Conservation (phyloP, 2,797 vertebrate species). For the Sebastes taczanowskii region DNA sequence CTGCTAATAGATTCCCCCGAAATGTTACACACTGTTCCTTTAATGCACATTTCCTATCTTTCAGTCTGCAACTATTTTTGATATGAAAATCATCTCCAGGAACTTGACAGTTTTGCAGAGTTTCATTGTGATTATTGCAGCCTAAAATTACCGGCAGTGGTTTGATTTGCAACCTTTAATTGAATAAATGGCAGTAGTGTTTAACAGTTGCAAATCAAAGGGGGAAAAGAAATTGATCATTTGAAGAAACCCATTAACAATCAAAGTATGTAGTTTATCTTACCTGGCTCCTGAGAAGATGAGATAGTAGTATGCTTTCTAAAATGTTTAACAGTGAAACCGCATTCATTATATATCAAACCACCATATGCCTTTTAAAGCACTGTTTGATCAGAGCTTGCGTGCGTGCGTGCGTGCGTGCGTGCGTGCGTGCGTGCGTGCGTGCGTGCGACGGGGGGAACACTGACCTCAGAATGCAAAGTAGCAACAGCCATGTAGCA, state of each 20-base stretch:
- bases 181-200: neutral
- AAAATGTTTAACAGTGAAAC: neutral
- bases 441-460: neutral
- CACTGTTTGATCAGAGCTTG: slow-evolving; percentile 10
- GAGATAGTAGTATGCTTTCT: neutral
- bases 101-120: neutral
- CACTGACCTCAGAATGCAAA: slow-evolving; percentile 19
- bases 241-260: neutral
- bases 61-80: neutral
- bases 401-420: neutral
- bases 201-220: neutral
- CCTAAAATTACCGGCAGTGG: neutral
- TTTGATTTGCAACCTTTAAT: neutral
- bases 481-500: neutral
- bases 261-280: neutral
- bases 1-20: too few species aligned
- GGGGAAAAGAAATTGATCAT: neutral
- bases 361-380: slow-evolving; percentile 13
- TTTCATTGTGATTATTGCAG: neutral
- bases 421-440: neutral
- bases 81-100: neutral
- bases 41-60: neutral
- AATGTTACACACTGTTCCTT: too few species aligned
- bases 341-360: neutral
- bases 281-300: neutral